Conservation (phyloP, 2,113 vertebrate species). For the Leptobrachium ailaonicum region DNA sequence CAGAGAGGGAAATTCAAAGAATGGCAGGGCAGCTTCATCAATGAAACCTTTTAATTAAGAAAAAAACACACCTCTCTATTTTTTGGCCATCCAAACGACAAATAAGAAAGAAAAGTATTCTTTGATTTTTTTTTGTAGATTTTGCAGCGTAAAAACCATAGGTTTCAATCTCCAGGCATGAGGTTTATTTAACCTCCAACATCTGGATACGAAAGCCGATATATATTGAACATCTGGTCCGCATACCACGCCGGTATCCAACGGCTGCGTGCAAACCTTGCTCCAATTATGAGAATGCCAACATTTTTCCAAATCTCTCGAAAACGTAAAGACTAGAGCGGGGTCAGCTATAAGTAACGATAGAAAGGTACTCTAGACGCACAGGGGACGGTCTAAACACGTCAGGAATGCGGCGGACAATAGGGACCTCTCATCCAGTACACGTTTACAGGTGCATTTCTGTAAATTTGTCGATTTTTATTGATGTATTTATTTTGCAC, state of each 20-base stretch:
- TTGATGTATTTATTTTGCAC: slow-evolving; percentile 31
- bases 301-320: not conserved
- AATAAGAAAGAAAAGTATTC: too few species aligned
- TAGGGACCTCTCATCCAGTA: not conserved
- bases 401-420: slow-evolving; percentile 6
- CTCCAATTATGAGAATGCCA: slow-evolving; percentile 20
- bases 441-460: slow-evolving; percentile 18
- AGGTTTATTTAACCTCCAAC: not conserved
- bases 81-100: too few species aligned
- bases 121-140: too few species aligned
- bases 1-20: too few species aligned
- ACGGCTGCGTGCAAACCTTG: not conserved
- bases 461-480: slow-evolving; percentile 27
- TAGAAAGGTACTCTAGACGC: not conserved
- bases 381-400: not conserved
- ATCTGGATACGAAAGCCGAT: not conserved
- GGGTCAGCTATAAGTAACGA: slow-evolving; percentile 4
- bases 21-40: too few species aligned
- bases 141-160: not conserved
- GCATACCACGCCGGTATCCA: slow-evolving; percentile 10
- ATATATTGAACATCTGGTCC: slow-evolving; percentile 11
- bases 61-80: too few species aligned
- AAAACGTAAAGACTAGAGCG: not conserved
- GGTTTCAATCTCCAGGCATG: not conserved
- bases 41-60: too few species aligned